Percentiles rank a stretch among this genome's conserved stretches.
Evolutionary conservation across 2,888 invertebrate species (phyloP).

Genomic region (Sphecodes monilicornis): DNA sequence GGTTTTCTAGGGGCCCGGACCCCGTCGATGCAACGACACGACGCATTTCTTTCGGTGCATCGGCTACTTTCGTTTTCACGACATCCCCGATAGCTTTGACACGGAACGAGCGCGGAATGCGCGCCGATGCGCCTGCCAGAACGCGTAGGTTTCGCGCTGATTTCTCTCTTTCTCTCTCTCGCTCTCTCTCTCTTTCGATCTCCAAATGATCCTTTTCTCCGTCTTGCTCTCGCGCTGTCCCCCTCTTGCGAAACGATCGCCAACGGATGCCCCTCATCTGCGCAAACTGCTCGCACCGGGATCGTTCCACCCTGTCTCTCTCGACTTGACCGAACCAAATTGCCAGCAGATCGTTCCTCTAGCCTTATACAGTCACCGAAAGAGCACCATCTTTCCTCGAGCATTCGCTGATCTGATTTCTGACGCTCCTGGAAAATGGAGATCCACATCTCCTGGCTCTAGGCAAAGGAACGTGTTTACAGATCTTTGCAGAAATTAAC

Average conservation of each 20-base stretch:
- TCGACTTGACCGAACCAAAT: conserved; percentile 17
- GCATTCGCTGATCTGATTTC: background rate
- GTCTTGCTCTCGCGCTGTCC: background rate
- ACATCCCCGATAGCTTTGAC: conserved; percentile 71
- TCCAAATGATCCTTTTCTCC: background rate
- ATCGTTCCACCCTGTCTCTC: background rate
- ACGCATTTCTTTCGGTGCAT: conserved; percentile 74
- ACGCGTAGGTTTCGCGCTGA: conserved; percentile 48
- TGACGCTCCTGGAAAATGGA: background rate
- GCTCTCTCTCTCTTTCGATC: background rate
- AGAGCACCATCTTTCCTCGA: conserved; percentile 8
- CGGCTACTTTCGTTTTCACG: conserved; percentile 78
- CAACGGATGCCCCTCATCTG: conserved; percentile 24
- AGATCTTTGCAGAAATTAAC: background rate
- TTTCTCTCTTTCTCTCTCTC: background rate
- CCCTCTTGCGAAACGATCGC: background rate
- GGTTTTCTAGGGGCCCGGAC: conserved; percentile 63
- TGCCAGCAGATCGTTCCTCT: conserved; percentile 11
- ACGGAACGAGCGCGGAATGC: conserved; percentile 73
- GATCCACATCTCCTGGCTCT: background rate
- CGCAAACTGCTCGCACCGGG: conserved; percentile 18
- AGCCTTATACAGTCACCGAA: conserved; percentile 27
- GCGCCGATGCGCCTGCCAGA: conserved; percentile 57
- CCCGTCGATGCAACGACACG: conserved; percentile 73
- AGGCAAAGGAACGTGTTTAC: background rate